Evolutionary conservation across 2,888 invertebrate genomes (phyloP), one percentile per base, ranked within the genome.

Genomic region (Rhagium mordax): DNA sequence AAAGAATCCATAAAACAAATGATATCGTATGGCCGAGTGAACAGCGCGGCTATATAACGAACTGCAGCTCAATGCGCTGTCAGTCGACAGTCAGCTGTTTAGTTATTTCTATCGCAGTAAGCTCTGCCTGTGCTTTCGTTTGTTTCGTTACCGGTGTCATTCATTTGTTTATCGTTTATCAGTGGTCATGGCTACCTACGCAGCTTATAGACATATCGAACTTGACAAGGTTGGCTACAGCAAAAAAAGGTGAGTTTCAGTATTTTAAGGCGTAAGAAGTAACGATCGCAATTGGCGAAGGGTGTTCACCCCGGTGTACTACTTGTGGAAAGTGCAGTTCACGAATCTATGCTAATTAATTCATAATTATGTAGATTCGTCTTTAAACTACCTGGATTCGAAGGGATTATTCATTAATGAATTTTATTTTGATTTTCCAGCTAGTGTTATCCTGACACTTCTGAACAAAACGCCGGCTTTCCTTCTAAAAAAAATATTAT

Each of bases 191-290:
- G 96, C 96, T 88, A 95, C 96, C 87, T 96, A 96, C 91, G 95
- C 96, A 87, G 94, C 95, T 82, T 96, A 96, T 91, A 95, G 96
- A 90, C 96, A 96, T 90, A 94, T 97, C 89, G 96, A 96, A 90
- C 93, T 97, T 85, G 96, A 96, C 92, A 96, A 96, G 90, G 94
- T 96, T 88, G 96, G 96, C 88, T 95, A 94, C 89, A 95, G 96
- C 88, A 97, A 97, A 90, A 95, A 95, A 90, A 95, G 96, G 96
- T 96, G 90, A 91, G 84, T 65, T 57, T 29, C 48, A 13, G 16
- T 65, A 49, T 55, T 59, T 55, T 51, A 47, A 18, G 57, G 15
- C 48, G 21, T 18, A 27, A 10, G 53, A 49, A 53, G 20, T 59
- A 53, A 15, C 13, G n/a, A 13, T 72, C 29, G 47, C 55, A 49